Percentiles rank a stretch among this genome's conserved stretches.
Conservation (phyloP, 2,888 invertebrate genomes). For the Acronicta alni region DNA sequence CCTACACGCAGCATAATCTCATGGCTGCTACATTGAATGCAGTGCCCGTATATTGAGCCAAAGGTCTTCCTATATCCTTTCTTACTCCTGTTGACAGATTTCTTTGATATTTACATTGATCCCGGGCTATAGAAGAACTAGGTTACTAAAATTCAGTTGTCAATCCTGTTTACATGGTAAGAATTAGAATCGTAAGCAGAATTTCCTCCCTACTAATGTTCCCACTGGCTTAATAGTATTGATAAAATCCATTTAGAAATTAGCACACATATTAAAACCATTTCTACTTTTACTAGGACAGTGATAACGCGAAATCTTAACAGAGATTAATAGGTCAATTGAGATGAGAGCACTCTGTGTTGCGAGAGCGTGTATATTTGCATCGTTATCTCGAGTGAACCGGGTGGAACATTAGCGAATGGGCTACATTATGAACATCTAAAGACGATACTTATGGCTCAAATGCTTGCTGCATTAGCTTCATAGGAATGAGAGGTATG, state of each 20-base stretch:
- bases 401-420: conserved; percentile 48
- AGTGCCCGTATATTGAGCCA: too few relatives aligned
- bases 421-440: conserved; percentile 40
- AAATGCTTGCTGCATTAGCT: conserved; percentile 3
- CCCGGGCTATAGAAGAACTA: too few relatives aligned
- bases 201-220: background rate
- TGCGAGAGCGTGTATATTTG: conserved; percentile 40
- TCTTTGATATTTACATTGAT: too few relatives aligned
- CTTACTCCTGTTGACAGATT: too few relatives aligned
- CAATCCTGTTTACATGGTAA: too few relatives aligned
- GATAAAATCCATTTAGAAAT: conserved; percentile 35
- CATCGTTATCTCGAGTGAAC: conserved; percentile 48
- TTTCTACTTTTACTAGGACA: conserved; percentile 30
- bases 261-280: conserved; percentile 27
- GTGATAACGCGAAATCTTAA: conserved; percentile 42
- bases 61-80: too few relatives aligned
- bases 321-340: conserved; percentile 45
- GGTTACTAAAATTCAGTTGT: too few relatives aligned
- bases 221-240: background rate
- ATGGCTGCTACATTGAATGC: too few relatives aligned
- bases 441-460: conserved; percentile 17
- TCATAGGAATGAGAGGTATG: conserved; percentile 26
- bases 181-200: too few relatives aligned
- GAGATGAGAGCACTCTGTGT: conserved; percentile 23
- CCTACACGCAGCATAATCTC: too few relatives aligned